Conservation (phyloP, 2,888 invertebrate genomes). For the Andrena flavipes region DNA sequence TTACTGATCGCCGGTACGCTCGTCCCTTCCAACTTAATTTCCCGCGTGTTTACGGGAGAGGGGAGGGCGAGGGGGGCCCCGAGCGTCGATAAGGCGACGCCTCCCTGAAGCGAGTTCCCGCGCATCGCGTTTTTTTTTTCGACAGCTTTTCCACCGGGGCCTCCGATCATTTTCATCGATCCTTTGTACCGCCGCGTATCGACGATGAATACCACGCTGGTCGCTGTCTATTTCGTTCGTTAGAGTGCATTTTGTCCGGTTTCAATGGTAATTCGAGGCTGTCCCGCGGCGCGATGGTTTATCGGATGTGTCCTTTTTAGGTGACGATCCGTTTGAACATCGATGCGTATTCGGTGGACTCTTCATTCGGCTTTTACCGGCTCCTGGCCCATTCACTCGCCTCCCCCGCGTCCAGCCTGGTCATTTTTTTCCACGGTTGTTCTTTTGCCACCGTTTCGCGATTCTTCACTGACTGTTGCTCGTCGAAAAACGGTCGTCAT, state of each 20-base stretch:
- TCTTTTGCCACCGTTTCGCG: constrained; percentile 19
- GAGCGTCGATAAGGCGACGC: constrained; percentile 40
- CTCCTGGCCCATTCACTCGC: constrained; percentile 41
- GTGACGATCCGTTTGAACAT: constrained; percentile 60
- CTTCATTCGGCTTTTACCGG: constrained; percentile 55
- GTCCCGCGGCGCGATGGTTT: constrained; percentile 55
- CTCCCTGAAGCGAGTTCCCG: constrained; percentile 18
- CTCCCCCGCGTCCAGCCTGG: constrained; percentile 13
- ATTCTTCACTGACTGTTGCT: neutral
- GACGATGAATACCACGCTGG: constrained; percentile 45
- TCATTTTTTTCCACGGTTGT: constrained; percentile 34
- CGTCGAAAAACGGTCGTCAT: constrained; percentile 16
- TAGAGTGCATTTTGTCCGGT: constrained; percentile 54
- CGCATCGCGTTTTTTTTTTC: neutral
- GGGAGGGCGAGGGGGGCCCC: neutral
- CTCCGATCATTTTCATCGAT: constrained; percentile 61
- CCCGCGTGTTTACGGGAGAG: neutral
- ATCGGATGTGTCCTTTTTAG: constrained; percentile 61
- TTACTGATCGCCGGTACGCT: constrained; percentile 34
- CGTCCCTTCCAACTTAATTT: constrained; percentile 55
- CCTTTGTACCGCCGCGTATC: constrained; percentile 46
- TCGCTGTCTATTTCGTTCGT: constrained; percentile 57
- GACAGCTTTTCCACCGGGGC: constrained; percentile 37
- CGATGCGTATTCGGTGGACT: constrained; percentile 51
- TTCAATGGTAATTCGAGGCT: constrained; percentile 60